phyloP scores from a whole-genome alignment of 2,113 vertebrate genomes.

The Apteryx mantelli region DNA sequence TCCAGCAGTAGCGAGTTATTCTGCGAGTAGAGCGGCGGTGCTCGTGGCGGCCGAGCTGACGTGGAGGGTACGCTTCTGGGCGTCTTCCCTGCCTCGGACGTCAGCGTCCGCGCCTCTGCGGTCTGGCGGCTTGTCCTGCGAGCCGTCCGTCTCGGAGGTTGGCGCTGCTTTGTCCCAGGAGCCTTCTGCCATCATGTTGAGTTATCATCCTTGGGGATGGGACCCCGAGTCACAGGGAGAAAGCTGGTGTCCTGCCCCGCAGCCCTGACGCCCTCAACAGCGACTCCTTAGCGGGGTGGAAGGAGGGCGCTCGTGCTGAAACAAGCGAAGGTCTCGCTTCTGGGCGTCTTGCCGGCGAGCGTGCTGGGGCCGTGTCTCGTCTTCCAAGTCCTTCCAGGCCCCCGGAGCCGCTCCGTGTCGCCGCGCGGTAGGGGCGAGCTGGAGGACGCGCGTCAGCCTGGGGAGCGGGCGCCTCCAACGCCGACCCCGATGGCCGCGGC shows the following conservation, averaged over 20 bases:
- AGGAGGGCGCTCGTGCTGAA: neutral
- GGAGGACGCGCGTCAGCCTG: neutral
- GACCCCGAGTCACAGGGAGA: neutral
- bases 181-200: neutral
- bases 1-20: fast-evolving
- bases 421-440: fast-evolving
- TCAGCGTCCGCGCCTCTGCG: fast-evolving
- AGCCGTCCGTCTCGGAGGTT: fast-evolving
- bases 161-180: neutral
- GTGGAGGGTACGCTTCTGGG: neutral
- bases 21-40: neutral
- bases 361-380: neutral
- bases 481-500: neutral
- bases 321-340: fast-evolving
- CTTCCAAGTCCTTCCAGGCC: neutral
- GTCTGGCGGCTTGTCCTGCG: fast-evolving
- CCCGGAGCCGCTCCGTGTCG: fast-evolving
- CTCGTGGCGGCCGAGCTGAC: neutral
- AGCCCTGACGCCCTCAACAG: neutral
- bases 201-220: neutral
- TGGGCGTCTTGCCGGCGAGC: fast-evolving
- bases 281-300: neutral
- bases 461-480: too few relatives aligned
- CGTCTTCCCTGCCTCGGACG: neutral
- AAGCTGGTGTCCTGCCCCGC: fast-evolving